A percentile compares a stretch with the other conserved stretches of the same genome.
Conservation (phyloP, 2,888 invertebrate species). For the Odontothrips loti region DNA sequence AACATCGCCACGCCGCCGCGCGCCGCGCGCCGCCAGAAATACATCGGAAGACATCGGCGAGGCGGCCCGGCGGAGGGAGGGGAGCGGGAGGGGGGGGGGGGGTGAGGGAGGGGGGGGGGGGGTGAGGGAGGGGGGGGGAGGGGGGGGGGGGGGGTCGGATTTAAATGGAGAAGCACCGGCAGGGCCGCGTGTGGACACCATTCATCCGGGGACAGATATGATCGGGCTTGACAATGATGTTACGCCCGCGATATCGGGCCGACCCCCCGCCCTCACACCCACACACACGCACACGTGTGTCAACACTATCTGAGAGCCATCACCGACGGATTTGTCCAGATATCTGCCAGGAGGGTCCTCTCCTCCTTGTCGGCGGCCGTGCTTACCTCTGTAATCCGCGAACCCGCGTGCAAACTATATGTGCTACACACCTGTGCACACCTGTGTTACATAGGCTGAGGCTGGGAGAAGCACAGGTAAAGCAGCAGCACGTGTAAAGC, state of each 20-base stretch:
- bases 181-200: not conserved
- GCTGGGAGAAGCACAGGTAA: too few species aligned
- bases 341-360: not conserved
- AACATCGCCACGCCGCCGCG: conserved; percentile 12
- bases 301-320: not conserved
- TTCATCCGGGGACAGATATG: conserved; percentile 1
- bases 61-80: conserved; percentile 38
- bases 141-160: too few species aligned
- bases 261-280: not conserved
- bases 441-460: too few species aligned
- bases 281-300: not conserved
- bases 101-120: conserved; percentile 37
- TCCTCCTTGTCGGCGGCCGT: too few species aligned
- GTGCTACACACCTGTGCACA: too few species aligned
- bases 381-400: too few species aligned
- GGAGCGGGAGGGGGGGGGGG: conserved; percentile 38
- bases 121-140: not conserved
- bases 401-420: too few species aligned
- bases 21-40: conserved; percentile 31
- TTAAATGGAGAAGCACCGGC: too few species aligned
- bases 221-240: conserved; percentile 13
- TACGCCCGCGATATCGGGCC: not conserved
- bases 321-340: conserved; percentile 1
- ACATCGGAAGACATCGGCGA: conserved; percentile 30
- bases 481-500: not conserved